Conservation (phyloP, 1,140 invertebrate genomes). For the Leptinotarsa texana region DNA sequence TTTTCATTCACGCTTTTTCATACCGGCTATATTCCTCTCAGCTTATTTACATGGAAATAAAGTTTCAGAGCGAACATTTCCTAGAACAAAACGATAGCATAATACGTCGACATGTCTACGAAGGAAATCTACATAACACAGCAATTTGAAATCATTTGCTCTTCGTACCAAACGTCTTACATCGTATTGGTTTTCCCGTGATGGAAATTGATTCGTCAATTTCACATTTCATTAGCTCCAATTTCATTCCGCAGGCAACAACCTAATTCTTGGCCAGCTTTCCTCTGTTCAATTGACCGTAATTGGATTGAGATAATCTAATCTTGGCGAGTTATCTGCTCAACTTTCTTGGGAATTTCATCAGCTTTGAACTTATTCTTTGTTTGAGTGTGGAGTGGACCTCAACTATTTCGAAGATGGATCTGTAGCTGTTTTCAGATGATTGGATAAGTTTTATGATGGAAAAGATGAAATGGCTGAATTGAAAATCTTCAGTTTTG, state of each 20-base stretch:
- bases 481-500: too few relatives aligned
- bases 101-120: neutral
- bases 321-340: conserved; percentile 3
- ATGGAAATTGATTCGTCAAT: conserved; percentile 22
- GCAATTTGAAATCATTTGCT: conserved; percentile 3
- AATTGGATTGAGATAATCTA: conserved; percentile 16
- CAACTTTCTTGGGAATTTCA: conserved; percentile 17
- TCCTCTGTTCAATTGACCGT: conserved; percentile 17
- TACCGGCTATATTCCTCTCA: too few relatives aligned
- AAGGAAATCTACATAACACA: neutral
- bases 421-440: too few relatives aligned
- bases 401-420: too few relatives aligned
- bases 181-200: neutral
- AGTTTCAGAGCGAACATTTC: too few relatives aligned
- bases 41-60: too few relatives aligned
- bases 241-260: conserved; percentile 10
- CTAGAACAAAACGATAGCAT: too few relatives aligned
- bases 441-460: too few relatives aligned
- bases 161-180: neutral
- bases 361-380: conserved; percentile 3
- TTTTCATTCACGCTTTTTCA: too few relatives aligned
- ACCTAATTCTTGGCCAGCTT: conserved; percentile 13
- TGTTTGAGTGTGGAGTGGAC: too few relatives aligned
- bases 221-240: conserved; percentile 18
- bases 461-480: too few relatives aligned